These are phyloP conservation scores for Scolopax bukidnonensis DNA, from an alignment of 2,797 vertebrate genomes.

Conservation along the genomic window DNA sequence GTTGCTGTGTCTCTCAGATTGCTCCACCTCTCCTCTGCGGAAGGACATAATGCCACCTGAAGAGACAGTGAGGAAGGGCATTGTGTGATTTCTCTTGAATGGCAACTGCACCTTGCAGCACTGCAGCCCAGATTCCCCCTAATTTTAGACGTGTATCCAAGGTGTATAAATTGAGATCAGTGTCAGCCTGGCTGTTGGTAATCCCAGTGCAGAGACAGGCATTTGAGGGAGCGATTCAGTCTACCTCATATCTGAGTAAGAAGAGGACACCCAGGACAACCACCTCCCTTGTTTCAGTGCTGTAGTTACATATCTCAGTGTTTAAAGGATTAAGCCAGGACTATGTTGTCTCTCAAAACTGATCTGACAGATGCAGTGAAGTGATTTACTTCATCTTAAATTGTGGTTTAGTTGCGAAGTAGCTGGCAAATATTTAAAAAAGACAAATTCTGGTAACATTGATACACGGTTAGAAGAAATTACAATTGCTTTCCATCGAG, in stretches of 20 bases:
- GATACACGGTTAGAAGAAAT: neutral
- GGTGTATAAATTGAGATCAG: neutral
- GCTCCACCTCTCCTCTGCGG: neutral
- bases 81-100: neutral
- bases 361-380: slow-evolving; percentile 30
- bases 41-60: neutral
- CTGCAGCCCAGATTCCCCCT: neutral
- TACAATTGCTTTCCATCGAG: neutral
- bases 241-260: slow-evolving; percentile 1
- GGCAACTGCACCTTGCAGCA: neutral
- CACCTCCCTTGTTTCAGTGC: slow-evolving; percentile 2
- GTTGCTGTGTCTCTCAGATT: neutral
- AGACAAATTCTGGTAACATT: neutral
- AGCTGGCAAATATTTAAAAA: slow-evolving; percentile 11
- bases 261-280: neutral
- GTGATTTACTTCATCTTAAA: slow-evolving; percentile 48
- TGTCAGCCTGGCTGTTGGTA: slow-evolving; percentile 10
- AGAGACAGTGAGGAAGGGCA: neutral
- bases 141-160: slow-evolving; percentile 1
- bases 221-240: neutral
- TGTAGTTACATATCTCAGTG: neutral
- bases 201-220: neutral
- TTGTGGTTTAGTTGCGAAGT: slow-evolving; percentile 34
- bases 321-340: slow-evolving; percentile 37
- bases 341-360: slow-evolving; percentile 46